Conservation (phyloP, 2,797 vertebrate genomes). For the Ceryle rudis region DNA sequence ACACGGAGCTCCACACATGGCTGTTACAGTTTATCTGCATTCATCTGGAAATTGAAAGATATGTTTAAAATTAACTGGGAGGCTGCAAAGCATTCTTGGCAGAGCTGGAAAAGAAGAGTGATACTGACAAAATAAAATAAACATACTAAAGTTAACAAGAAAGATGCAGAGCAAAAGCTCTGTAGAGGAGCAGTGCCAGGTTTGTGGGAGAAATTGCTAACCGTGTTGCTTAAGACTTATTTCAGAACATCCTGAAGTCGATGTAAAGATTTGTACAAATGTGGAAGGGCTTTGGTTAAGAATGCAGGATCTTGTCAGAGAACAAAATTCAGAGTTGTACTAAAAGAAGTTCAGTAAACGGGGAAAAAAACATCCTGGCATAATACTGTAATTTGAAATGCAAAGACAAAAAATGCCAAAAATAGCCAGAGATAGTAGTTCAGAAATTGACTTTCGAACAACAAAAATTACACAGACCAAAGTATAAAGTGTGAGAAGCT, state of each 20-base stretch:
- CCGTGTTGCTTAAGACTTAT: neutral
- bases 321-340: neutral
- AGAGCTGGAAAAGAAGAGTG: neutral
- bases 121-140: neutral
- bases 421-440: neutral
- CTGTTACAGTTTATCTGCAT: neutral
- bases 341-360: neutral
- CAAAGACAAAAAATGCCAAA: neutral
- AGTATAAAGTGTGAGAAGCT: neutral
- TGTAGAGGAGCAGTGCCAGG: neutral
- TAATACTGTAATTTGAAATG: neutral
- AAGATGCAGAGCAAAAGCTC: neutral
- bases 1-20: neutral
- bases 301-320: neutral
- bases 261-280: neutral
- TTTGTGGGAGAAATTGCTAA: neutral
- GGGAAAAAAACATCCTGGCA: neutral
- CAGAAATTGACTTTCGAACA: neutral
- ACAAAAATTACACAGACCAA: neutral
- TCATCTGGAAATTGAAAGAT: neutral
- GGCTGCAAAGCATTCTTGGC: neutral
- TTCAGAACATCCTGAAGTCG: neutral
- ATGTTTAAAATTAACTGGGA: neutral
- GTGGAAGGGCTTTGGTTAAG: neutral
- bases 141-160: neutral